phyloP scores from a whole-genome alignment of 1,140 invertebrate genomes.

The Chrysoperla carnea region DNA sequence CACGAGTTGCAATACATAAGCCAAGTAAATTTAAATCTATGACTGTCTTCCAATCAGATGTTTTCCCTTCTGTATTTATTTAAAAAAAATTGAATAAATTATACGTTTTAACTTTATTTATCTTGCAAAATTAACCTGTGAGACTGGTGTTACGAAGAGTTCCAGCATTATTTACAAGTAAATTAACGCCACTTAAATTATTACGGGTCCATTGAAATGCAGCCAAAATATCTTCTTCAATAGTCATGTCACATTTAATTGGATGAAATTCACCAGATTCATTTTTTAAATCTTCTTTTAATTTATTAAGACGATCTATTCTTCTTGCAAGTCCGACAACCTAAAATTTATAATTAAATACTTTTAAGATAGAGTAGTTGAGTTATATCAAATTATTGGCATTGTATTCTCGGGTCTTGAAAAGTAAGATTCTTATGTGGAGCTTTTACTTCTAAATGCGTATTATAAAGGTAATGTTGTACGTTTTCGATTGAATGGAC shows the following conservation, averaged over 20 bases:
- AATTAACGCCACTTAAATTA: slow-evolving; percentile 36
- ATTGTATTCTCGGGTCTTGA: too few relatives aligned
- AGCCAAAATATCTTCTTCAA: slow-evolving; percentile 36
- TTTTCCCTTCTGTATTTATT: not conserved
- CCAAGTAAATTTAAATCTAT: slow-evolving; percentile 51
- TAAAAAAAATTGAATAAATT: not conserved
- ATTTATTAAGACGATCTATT: slow-evolving; percentile 29
- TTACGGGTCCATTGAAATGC: slow-evolving; percentile 37
- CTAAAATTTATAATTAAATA: not conserved
- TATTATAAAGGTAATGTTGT: too few relatives aligned
- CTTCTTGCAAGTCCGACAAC: slow-evolving; percentile 51
- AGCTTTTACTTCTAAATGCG: too few relatives aligned
- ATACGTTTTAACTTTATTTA: not conserved
- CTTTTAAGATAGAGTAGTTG: too few relatives aligned
- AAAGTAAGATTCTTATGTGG: too few relatives aligned
- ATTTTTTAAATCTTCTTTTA: slow-evolving; percentile 7
- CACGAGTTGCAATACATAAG: slow-evolving; percentile 41
- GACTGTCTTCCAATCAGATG: slow-evolving; percentile 24
- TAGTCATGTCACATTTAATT: slow-evolving; percentile 35
- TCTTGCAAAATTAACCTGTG: not conserved
- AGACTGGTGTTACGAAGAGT: not conserved
- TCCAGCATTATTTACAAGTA: slow-evolving; percentile 44
- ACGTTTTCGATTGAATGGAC: too few relatives aligned
- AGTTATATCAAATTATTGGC: too few relatives aligned
- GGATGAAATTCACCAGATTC: slow-evolving; percentile 17